These are phyloP conservation scores for Rambutsinella grinnellia DNA, from an alignment of 2,888 invertebrate genomes.

Conservation along the genomic window DNA sequence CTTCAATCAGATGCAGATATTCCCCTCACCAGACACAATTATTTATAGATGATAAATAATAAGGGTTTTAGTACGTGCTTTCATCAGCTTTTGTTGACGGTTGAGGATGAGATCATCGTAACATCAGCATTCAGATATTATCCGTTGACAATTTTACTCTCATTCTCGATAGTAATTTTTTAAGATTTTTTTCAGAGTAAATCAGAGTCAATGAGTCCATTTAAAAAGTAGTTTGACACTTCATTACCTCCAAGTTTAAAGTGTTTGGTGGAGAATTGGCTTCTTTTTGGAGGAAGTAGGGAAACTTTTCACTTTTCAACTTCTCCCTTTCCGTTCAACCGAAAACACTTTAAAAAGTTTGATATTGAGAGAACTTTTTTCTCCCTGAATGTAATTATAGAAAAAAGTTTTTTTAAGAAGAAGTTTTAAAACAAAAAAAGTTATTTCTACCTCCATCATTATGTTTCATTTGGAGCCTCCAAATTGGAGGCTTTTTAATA, in stretches of 20 bases:
- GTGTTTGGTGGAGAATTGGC: neutral
- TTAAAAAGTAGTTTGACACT: slow-evolving; percentile 54
- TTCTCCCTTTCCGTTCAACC: neutral
- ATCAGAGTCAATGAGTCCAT: slow-evolving; percentile 54
- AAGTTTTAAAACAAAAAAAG: neutral
- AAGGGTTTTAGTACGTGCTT: too few species aligned
- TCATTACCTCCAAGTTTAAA: slow-evolving; percentile 44
- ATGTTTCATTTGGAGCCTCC: neutral
- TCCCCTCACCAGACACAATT: neutral
- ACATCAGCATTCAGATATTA: too few species aligned
- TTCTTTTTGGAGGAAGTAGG: neutral
- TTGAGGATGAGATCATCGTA: too few species aligned
- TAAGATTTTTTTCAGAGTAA: slow-evolving; percentile 23
- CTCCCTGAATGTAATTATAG: neutral
- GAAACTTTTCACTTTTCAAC: too few species aligned
- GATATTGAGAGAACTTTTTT: neutral
- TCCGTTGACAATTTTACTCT: too few species aligned
- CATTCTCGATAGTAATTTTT: too few species aligned
- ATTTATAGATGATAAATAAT: too few species aligned
- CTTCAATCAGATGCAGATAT: too few species aligned
- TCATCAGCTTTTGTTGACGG: too few species aligned
- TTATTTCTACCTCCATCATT: neutral
- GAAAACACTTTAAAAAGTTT: neutral
- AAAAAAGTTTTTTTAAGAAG: neutral
- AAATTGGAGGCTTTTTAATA: too few species aligned